Evolutionary conservation across 2,888 invertebrate species (phyloP).

Genomic region (Spatulosminthurus flaviceps): DNA sequence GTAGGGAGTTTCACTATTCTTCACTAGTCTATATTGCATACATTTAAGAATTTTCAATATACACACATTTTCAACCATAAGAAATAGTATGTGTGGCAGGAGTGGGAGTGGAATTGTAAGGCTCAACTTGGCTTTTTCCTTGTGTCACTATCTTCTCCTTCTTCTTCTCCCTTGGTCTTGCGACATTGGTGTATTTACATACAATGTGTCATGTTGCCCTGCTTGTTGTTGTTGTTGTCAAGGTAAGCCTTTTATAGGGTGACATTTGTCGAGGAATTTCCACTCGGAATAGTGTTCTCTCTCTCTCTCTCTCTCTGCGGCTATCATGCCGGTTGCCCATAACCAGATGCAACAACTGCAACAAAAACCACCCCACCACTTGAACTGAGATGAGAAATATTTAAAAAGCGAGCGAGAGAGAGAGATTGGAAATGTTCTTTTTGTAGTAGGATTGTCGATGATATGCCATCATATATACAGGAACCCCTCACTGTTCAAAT

Average conservation of each 20-base stretch:
- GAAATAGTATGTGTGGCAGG: not conserved
- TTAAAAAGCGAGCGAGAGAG: conserved; percentile 3
- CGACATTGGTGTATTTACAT: not conserved
- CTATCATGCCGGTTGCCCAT: no score
- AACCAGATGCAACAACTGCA: no score
- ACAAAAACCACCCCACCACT: conserved; percentile 10
- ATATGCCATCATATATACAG: conserved; percentile 18
- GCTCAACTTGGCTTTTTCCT: not conserved
- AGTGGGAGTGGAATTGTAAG: not conserved
- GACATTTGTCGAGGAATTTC: conserved; percentile 37
- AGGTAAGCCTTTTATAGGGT: conserved; percentile 40
- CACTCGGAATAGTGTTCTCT: not conserved
- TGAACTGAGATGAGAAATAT: conserved; percentile 36
- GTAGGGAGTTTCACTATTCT: not conserved
- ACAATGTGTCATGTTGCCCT: conserved; percentile 3
- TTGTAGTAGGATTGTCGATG: not conserved
- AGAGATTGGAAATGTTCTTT: conserved; percentile 16
- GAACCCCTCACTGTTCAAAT: not conserved
- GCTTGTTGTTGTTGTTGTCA: conserved; percentile 29
- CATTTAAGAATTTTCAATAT: no score
- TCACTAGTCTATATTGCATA: not conserved
- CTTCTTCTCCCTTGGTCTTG: not conserved
- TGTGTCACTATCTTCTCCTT: no score
- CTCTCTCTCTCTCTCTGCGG: not conserved
- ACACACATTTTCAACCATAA: no score